These are phyloP conservation scores for Calidris pugnax DNA, from an alignment of 2,113 vertebrate species.

Conservation along the genomic window DNA sequence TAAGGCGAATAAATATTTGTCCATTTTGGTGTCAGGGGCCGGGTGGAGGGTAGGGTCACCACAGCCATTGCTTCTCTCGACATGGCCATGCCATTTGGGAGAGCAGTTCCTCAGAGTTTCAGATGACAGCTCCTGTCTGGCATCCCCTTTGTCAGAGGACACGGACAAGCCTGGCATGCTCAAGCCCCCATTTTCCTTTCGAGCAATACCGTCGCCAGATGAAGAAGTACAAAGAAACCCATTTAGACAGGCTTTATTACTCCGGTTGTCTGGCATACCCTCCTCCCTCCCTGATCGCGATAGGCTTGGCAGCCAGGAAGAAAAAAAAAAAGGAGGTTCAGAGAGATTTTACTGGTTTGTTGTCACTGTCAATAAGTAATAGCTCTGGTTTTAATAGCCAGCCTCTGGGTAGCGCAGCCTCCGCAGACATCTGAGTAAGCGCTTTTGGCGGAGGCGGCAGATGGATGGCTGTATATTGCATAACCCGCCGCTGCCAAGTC, in stretches of 20 bases:
- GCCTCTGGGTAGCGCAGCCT: background rate
- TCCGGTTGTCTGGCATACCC: background rate
- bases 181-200: background rate
- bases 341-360: constrained; percentile 51
- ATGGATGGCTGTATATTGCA: background rate
- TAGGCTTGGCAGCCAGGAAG: constrained; percentile 2
- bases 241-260: constrained; percentile 8
- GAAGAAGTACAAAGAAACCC: constrained; percentile 1
- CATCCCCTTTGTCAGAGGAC: background rate
- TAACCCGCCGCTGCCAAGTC: background rate
- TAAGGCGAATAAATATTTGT: constrained; percentile 59
- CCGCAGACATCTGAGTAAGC: background rate
- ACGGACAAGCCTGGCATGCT: background rate
- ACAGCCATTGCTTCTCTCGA: background rate
- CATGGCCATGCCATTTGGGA: background rate
- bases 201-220: background rate
- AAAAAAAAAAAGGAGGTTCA: background rate
- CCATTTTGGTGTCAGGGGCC: background rate
- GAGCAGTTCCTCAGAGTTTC: background rate
- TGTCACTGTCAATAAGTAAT: constrained; percentile 38
- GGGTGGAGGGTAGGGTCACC: background rate
- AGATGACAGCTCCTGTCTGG: background rate
- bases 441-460: background rate
- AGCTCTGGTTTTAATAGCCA: constrained; percentile 34
- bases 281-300: background rate